These are phyloP conservation scores for Ditylenchus weischeri DNA, from an alignment of 2,888 invertebrate genomes.

Conservation along the genomic window DNA sequence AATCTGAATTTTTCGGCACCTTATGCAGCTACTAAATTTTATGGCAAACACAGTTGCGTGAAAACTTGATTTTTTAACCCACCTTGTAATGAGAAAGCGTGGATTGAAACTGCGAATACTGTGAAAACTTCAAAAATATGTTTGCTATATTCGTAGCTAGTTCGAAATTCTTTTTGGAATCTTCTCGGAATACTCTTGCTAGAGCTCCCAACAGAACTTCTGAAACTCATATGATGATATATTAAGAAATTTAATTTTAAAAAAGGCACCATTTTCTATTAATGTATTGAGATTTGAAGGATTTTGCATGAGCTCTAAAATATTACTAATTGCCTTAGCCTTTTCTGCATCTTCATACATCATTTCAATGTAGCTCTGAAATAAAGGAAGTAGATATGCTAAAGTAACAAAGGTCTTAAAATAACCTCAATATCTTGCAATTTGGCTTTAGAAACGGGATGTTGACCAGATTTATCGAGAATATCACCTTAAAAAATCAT, in stretches of 20 bases:
- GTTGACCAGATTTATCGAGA: too few species aligned
- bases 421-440: constrained; percentile 13
- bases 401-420: background rate
- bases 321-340: background rate
- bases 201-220: constrained; percentile 89
- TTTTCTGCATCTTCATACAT: constrained; percentile 83
- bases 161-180: constrained; percentile 88
- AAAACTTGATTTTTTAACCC: constrained; percentile 39
- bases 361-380: constrained; percentile 90
- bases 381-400: constrained; percentile 42
- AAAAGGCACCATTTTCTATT: constrained; percentile 78
- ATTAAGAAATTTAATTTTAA: background rate
- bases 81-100: constrained; percentile 93
- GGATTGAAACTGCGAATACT: constrained; percentile 88
- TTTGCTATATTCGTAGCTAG: constrained; percentile 92
- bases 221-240: constrained; percentile 35
- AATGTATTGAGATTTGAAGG: constrained; percentile 86
- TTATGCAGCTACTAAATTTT: too few species aligned
- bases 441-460: background rate
- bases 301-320: background rate
- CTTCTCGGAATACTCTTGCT: constrained; percentile 89
- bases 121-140: constrained; percentile 94
- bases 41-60: too few species aligned
- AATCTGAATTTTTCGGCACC: too few species aligned
- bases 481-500: too few species aligned